Conservation (phyloP, 2,888 invertebrate species). For the Spilosoma lubricipeda region DNA sequence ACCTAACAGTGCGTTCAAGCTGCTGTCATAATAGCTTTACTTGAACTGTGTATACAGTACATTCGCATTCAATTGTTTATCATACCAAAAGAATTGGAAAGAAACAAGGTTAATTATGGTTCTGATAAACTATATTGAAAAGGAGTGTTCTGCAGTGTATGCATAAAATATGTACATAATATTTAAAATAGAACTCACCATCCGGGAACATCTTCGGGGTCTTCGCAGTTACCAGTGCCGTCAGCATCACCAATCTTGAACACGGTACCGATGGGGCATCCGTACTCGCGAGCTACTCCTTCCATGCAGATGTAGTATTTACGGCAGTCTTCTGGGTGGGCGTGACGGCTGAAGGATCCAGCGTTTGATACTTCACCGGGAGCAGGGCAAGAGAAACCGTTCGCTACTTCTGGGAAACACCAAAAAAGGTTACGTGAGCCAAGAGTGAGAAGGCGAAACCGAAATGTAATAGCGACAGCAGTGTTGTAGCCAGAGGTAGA, state of each 20-base stretch:
- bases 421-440: conserved; percentile 72
- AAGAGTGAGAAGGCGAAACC: conserved; percentile 66
- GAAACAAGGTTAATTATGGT: conserved; percentile 20
- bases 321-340: conserved; percentile 97
- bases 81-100: conserved; percentile 17
- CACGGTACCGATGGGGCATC: conserved; percentile 97
- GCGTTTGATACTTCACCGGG: conserved; percentile 93
- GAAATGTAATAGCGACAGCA: conserved; percentile 60
- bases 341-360: conserved; percentile 97
- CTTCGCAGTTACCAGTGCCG: conserved; percentile 97
- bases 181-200: conserved; percentile 89
- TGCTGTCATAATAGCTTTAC: conserved; percentile 67
- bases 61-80: conserved; percentile 54
- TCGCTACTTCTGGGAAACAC: conserved; percentile 92
- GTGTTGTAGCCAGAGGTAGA: conserved; percentile 53
- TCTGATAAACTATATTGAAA: conserved; percentile 29
- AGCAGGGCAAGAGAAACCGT: conserved; percentile 95
- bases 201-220: conserved; percentile 98
- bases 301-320: conserved; percentile 98
- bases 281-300: conserved; percentile 96
- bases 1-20: conserved; percentile 66
- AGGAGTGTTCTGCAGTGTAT: conserved; percentile 28
- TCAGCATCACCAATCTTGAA: conserved; percentile 97
- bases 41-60: conserved; percentile 66
- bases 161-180: conserved; percentile 43